phyloP scores from a whole-genome alignment of 2,888 invertebrate genomes.

The Tineola bisselliella region DNA sequence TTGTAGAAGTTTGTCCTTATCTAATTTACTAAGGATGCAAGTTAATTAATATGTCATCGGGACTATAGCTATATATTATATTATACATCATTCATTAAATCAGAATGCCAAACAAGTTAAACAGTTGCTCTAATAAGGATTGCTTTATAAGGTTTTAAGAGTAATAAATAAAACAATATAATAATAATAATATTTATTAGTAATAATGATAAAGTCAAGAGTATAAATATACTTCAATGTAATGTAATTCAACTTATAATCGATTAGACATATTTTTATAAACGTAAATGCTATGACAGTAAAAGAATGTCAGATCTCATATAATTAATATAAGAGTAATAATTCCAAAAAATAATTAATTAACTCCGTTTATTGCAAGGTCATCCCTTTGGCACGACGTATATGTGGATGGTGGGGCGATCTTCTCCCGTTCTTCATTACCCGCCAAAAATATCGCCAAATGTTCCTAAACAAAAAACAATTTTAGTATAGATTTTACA shows the following conservation, averaged over 20 bases:
- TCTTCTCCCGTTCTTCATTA: slow-evolving; percentile 71
- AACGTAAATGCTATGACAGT: neutral
- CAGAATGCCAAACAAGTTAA: too few relatives aligned
- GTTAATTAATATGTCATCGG: too few relatives aligned
- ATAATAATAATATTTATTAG: neutral
- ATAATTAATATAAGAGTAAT: neutral
- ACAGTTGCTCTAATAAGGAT: too few relatives aligned
- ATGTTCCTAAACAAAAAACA: slow-evolving; percentile 63
- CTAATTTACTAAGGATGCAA: too few relatives aligned
- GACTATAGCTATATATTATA: too few relatives aligned
- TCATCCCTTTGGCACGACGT: slow-evolving; percentile 44
- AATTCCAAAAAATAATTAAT: slow-evolving; percentile 23
- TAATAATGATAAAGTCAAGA: neutral
- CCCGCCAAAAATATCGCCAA: slow-evolving; percentile 73
- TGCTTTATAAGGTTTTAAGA: too few relatives aligned
- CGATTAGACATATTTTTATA: neutral
- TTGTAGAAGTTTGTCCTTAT: too few relatives aligned
- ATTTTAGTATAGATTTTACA: too few relatives aligned
- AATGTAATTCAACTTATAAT: neutral
- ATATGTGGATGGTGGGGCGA: slow-evolving; percentile 48
- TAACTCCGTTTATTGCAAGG: slow-evolving; percentile 51
- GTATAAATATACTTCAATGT: neutral
- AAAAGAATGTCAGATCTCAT: neutral
- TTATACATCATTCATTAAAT: too few relatives aligned
- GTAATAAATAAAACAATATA: neutral